A percentile compares a stretch with the other conserved stretches of the same genome.
phyloP scores from a whole-genome alignment of 2,113 vertebrate species.

The Coptodon bakossiorum region DNA sequence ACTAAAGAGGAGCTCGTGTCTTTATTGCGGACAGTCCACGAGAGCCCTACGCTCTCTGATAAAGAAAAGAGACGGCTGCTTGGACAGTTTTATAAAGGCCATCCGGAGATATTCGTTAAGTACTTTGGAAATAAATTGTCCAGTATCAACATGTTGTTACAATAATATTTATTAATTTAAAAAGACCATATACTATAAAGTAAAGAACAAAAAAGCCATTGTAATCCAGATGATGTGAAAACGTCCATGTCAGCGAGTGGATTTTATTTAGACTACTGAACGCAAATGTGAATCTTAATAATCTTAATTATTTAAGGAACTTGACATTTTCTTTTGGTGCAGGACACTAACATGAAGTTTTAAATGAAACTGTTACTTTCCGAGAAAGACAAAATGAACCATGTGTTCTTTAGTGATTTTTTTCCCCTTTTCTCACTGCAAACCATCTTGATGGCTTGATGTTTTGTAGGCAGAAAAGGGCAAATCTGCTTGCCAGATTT shows the following conservation, averaged over 20 bases:
- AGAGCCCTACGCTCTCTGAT: conserved; percentile 80
- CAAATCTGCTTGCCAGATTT: conserved; percentile 1
- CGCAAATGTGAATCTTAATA: conserved; percentile 25
- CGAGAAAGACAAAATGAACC: neutral
- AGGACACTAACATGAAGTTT: conserved; percentile 30
- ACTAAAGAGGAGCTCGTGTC: conserved; percentile 83
- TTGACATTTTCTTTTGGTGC: conserved; percentile 20
- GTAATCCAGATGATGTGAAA: conserved; percentile 27
- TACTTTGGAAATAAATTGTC: conserved; percentile 87
- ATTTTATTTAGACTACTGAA: conserved; percentile 24
- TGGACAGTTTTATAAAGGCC: conserved; percentile 87
- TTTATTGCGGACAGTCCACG: conserved; percentile 82
- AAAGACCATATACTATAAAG: neutral
- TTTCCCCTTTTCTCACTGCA: neutral
- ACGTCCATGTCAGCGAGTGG: neutral
- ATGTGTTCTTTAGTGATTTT: neutral
- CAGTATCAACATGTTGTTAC: conserved; percentile 59
- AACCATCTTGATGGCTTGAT: neutral
- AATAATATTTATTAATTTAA: conserved; percentile 6
- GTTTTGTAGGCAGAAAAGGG: neutral
- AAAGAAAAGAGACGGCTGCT: conserved; percentile 88
- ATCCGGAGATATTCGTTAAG: conserved; percentile 87
- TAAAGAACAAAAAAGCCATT: neutral
- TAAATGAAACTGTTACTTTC: neutral
- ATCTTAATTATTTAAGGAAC: conserved; percentile 23